Evolutionary conservation across 2,888 invertebrate genomes (phyloP).

Genomic region (Ectemnius continuus): DNA sequence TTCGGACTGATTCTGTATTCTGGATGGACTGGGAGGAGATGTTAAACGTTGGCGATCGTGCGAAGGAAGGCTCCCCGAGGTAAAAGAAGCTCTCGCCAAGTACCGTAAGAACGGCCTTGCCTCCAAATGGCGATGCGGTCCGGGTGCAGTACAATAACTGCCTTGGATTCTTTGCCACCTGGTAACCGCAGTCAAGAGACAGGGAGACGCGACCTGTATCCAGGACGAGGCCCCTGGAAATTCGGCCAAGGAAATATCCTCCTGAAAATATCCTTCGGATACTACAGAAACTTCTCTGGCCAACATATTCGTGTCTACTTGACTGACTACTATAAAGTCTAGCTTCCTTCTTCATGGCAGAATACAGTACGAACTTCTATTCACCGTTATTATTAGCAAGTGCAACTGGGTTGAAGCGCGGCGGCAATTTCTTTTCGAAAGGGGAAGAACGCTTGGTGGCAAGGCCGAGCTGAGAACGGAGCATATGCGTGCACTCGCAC

Average conservation of each 20-base stretch:
- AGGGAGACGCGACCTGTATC: constrained; percentile 45
- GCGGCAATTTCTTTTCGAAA: background rate
- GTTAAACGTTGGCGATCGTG: constrained; percentile 24
- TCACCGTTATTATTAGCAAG: background rate
- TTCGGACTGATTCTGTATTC: too few relatives aligned
- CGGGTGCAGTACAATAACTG: constrained; percentile 56
- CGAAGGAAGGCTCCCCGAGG: constrained; percentile 30
- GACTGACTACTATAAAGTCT: background rate
- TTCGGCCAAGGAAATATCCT: constrained; percentile 44
- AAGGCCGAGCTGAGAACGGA: constrained; percentile 16
- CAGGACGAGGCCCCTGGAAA: constrained; percentile 43
- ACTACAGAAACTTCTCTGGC: background rate
- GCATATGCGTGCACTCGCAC: background rate
- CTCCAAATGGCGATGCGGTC: constrained; percentile 62
- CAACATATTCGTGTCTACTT: background rate
- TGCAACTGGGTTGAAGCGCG: background rate
- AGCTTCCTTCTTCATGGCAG: background rate
- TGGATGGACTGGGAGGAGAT: constrained; percentile 10
- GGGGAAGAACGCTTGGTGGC: constrained; percentile 25
- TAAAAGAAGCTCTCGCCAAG: constrained; percentile 58
- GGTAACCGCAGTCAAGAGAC: constrained; percentile 16
- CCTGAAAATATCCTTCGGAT: constrained; percentile 12
- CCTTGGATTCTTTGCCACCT: constrained; percentile 45
- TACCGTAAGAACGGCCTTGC: constrained; percentile 74
- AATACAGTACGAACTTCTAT: background rate